Evolutionary conservation across 2,888 invertebrate genomes (phyloP).

Genomic region (Drosophila kanekoi): DNA sequence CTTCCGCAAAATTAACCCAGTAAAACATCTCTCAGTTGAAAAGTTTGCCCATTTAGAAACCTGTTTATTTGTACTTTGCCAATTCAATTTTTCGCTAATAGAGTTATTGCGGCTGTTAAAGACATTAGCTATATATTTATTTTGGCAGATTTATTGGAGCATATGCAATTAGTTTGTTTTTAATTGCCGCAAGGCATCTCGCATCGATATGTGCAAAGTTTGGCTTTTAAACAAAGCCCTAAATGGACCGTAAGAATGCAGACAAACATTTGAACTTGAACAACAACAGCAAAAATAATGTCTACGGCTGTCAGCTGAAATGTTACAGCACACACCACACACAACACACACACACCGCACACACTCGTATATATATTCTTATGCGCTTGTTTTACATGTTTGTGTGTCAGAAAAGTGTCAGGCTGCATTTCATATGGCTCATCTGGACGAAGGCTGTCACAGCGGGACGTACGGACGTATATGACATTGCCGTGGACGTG

Average conservation of each 20-base stretch:
- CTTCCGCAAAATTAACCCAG: too few species aligned
- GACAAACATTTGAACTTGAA: constrained; percentile 39
- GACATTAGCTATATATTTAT: neutral
- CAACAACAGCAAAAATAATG: constrained; percentile 19
- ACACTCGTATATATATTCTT: constrained; percentile 7
- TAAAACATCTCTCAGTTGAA: too few species aligned
- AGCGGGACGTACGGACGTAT: constrained; percentile 5
- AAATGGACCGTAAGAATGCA: constrained; percentile 12
- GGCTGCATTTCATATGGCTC: constrained; percentile 71
- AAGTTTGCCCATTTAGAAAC: too few species aligned
- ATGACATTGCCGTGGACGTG: constrained; percentile 56
- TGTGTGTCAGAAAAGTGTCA: constrained; percentile 75
- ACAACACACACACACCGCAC: constrained; percentile 21
- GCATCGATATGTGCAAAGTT: constrained; percentile 23
- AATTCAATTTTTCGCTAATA: neutral
- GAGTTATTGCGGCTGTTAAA: neutral
- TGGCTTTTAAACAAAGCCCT: constrained; percentile 8
- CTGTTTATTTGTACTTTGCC: neutral
- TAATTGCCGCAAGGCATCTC: constrained; percentile 6
- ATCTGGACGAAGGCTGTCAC: constrained; percentile 60
- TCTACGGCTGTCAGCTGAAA: constrained; percentile 50
- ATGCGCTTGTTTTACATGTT: constrained; percentile 22
- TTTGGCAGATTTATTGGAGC: neutral
- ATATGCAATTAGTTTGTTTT: constrained; percentile 1
- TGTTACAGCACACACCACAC: constrained; percentile 41